Base-by-base conservation (phyloP, 2,888 invertebrate genomes). In the Cryptocephalus primarius region DNA sequence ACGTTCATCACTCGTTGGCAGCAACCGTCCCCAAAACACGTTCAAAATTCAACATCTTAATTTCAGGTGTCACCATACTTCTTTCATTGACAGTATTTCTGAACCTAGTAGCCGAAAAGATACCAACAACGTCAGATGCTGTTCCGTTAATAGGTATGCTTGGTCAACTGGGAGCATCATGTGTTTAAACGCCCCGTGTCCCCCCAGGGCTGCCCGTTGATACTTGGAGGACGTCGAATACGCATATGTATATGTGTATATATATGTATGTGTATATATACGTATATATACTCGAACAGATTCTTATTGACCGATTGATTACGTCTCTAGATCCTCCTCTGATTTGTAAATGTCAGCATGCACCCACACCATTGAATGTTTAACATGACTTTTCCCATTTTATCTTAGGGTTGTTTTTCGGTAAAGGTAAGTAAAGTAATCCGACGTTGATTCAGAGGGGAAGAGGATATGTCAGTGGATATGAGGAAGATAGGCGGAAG, bases 31-130 rank as follows among this genome's bases (percentile, higher is more conserved):
- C 58, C 57, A 56, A 57, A 59, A 59, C 60, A 59, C 65, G 59
- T 65, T 68, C 67, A 69, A 68, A 68, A 67, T 62, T 62, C 60
- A 62, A 64, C 68, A 67, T 69, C 66, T 69, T 69, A 60, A 68
- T 70, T 82, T 72, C 86, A 92, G 92, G 90, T 79, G 91, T 93
- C 77, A 92, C 91, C 75, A 92, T 92, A 74, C 85, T 92, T 75
- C 85, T 95, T 75, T 94, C 94, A 74, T 84, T 94, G 81, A 94
- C 92, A 77, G 93, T 94, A 75, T 94, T 94, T 82, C 85, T 93
- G 77, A 90, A 93, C 79, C 86, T 94, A 80, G 92, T 95, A 70
- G 91, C 92, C 63, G 93, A 94, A 83, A 92, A 91, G 76, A 88
- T 94, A 84, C 93, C 92, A 72, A 83, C 84, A 60, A 82, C 85